These are phyloP conservation scores for Homalodisca vitripennis DNA, from an alignment of 1,140 invertebrate species.

Conservation along the genomic window DNA sequence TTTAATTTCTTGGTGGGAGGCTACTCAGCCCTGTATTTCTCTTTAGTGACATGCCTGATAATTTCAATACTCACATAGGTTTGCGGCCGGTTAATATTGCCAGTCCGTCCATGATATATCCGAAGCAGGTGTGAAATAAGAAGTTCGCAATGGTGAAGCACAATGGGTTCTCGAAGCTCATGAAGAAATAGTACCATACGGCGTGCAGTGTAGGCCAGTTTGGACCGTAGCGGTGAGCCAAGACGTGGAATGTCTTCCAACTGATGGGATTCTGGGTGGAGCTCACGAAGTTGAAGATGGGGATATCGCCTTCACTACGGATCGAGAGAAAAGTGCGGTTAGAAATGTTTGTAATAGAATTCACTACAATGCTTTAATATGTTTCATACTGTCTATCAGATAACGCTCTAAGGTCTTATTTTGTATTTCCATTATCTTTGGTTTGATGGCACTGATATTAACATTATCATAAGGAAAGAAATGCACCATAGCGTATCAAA, in stretches of 20 bases:
- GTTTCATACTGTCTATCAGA: too few species aligned
- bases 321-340: not conserved
- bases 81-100: constrained; percentile 45
- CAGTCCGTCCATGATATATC: constrained; percentile 45
- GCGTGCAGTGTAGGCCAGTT: constrained; percentile 50
- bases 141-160: constrained; percentile 45
- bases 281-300: constrained; percentile 58
- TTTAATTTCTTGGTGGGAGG: not conserved
- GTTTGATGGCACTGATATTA: too few species aligned
- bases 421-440: too few species aligned
- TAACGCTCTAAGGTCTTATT: too few species aligned
- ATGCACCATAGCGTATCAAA: too few species aligned
- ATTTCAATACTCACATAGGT: constrained; percentile 49
- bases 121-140: constrained; percentile 50
- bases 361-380: not conserved
- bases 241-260: constrained; percentile 56
- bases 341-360: not conserved
- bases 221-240: constrained; percentile 48
- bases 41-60: too few species aligned
- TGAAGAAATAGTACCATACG: constrained; percentile 57
- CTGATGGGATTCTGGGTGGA: constrained; percentile 56
- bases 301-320: constrained; percentile 29
- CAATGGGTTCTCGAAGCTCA: constrained; percentile 42
- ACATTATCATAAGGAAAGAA: too few species aligned
- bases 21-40: too few species aligned